Evolutionary conservation across 2,888 invertebrate species (phyloP).

Genomic region (Drosophila leonis): DNA sequence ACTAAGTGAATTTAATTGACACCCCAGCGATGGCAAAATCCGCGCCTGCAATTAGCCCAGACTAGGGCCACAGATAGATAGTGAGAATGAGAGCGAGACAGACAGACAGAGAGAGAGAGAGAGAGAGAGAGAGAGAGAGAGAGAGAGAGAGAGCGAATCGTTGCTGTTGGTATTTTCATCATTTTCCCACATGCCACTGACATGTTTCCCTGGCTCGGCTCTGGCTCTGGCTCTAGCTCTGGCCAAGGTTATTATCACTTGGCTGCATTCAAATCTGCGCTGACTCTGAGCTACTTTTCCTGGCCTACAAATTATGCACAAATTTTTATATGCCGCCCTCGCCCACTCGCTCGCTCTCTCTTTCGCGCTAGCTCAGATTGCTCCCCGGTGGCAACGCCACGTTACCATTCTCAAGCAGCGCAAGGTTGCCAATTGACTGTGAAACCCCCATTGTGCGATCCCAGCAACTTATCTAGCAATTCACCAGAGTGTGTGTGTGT

Average conservation of each 20-base stretch:
- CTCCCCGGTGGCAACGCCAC: constrained; percentile 35
- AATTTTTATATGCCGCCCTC: constrained; percentile 42
- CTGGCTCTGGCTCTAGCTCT: constrained; percentile 28
- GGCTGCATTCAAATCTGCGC: constrained; percentile 40
- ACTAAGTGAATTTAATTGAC: constrained; percentile 78
- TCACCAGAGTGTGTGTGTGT: constrained; percentile 21
- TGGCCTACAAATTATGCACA: constrained; percentile 77
- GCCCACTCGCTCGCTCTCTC: constrained; percentile 4
- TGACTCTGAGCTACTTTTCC: constrained; percentile 62
- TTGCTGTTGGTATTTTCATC: constrained; percentile 36
- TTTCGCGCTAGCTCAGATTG: background rate
- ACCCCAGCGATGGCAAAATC: constrained; percentile 70
- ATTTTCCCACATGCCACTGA: constrained; percentile 74
- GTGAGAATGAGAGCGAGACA: background rate
- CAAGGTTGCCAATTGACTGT: constrained; percentile 66
- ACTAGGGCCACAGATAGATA: constrained; percentile 16
- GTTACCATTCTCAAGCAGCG: constrained; percentile 71
- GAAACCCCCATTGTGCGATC: constrained; percentile 55
- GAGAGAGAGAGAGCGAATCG: background rate
- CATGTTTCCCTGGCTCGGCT: constrained; percentile 46
- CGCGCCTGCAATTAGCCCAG: constrained; percentile 75
- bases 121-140: background rate
- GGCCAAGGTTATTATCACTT: constrained; percentile 69
- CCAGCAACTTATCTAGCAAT: constrained; percentile 37
- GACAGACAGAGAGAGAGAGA: background rate